These are phyloP conservation scores for Lasioglossum morio DNA, from an alignment of 2,888 invertebrate species.

Conservation along the genomic window DNA sequence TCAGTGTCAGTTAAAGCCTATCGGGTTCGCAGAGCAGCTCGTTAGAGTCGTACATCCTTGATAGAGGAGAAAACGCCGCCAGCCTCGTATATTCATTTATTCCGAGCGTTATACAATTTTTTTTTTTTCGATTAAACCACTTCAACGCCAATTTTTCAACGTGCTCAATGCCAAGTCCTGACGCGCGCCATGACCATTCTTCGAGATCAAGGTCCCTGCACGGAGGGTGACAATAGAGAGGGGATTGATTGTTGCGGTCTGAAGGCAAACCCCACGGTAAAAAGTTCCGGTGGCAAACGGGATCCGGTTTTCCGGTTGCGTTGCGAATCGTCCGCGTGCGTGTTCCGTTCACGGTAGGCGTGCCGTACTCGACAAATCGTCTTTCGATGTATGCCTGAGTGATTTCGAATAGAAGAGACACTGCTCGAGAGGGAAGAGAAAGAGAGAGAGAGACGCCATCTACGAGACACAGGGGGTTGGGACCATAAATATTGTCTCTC, in stretches of 20 bases:
- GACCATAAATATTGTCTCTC: conserved; percentile 40
- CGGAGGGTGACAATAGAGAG: conserved; percentile 52
- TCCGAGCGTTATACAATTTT: not conserved
- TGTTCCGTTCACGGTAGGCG: conserved; percentile 69
- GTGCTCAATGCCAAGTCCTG: not conserved
- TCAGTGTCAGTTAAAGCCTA: not conserved
- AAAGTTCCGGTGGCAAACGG: conserved; percentile 37
- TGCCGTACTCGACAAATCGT: conserved; percentile 73
- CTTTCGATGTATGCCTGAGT: conserved; percentile 77
- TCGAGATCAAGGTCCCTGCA: conserved; percentile 37
- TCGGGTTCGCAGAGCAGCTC: not conserved
- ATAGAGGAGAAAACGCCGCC: not conserved
- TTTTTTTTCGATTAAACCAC: not conserved
- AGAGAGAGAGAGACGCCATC: not conserved
- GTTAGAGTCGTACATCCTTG: not conserved
- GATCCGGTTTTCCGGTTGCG: conserved; percentile 67
- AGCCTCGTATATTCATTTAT: not conserved
- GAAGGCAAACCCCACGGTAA: conserved; percentile 64
- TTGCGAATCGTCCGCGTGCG: conserved; percentile 39
- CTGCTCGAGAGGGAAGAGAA: not conserved
- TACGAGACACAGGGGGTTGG: conserved; percentile 52
- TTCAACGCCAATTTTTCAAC: not conserved
- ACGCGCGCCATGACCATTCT: conserved; percentile 32
- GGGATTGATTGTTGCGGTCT: conserved; percentile 65
- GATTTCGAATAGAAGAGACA: conserved; percentile 75